Evolutionary conservation across 1,140 invertebrate species (phyloP), one percentile per base, ranked within the genome.

Genomic region (Rhynchophorus ferrugineus): DNA sequence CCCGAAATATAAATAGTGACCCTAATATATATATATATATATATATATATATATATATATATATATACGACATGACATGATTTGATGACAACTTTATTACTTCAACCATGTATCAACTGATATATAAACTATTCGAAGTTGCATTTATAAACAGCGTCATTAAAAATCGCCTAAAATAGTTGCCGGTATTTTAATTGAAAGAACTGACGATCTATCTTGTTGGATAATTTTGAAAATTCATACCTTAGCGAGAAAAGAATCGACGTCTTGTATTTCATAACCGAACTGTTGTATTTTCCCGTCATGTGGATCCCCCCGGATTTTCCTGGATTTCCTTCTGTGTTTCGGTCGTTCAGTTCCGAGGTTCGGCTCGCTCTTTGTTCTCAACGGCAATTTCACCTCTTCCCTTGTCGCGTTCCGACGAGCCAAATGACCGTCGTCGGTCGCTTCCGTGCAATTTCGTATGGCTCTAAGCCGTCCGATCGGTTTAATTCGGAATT

Each of bases 261-360:
- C 83, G 22, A 87, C 74, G 66, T 88, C 84, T 39, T 77, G 72
- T 18, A 87, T 87, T 50, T 87, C 82, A 56, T 87, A 87, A 20
- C 83, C 84, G 55, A 87, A 86, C 49, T 73, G 67, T 43, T 70
- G 68, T 56, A 69, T 70, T 13, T 53, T 45, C 2, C 71, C 74
- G 21, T 66, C 76, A 58, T 72, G 21, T 49, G 43, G 48, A 2
- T 57, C 49, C 33, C 50, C 53, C n/a, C 77, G 57, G 71, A 34
- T 47, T 44, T 48, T 53, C 43, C 35, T 54, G n/a, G 24, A 54
- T 39, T 58, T 45, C 34, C 59, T 58, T 17, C 51, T 57, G 14
- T 59, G 48, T 33, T 54, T 50, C n/a, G 29, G 52, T 39, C 56
- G 46, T 48, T 63, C 50, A 54, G 24, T 13, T 38, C 33, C n/a